Percentiles rank a stretch among this genome's conserved stretches.
These are phyloP conservation scores for Caenorhabditis remanei DNA, from an alignment of 1,140 invertebrate species.

Conservation along the genomic window DNA sequence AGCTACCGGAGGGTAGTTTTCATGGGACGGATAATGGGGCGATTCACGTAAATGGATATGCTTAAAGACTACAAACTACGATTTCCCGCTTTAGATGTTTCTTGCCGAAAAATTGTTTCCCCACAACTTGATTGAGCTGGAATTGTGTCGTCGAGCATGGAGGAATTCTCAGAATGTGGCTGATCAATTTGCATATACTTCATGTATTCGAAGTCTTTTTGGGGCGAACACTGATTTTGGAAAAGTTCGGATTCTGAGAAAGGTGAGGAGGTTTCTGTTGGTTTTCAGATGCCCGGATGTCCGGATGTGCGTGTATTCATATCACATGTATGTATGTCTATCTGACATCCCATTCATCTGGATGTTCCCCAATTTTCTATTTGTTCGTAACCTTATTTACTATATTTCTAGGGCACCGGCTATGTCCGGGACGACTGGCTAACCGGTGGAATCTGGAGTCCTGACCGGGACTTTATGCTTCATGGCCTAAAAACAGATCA, in stretches of 20 bases:
- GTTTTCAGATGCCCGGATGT: no score
- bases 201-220: background rate
- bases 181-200: conserved; percentile 14
- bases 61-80: background rate
- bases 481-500: conserved; percentile 3
- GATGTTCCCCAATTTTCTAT: no score
- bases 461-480: conserved; percentile 50
- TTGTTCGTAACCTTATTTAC: no score
- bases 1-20: conserved; percentile 34
- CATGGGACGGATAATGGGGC: conserved; percentile 59
- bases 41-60: conserved; percentile 8
- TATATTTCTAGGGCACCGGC: conserved; percentile 5
- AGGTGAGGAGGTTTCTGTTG: conserved; percentile 17
- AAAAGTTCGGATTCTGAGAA: conserved; percentile 18
- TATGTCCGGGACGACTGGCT: conserved; percentile 42
- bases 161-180: background rate
- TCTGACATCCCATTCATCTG: no score
- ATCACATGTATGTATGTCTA: no score
- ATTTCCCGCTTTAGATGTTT: conserved; percentile 28
- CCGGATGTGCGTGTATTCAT: no score
- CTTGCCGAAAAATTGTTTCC: conserved; percentile 41
- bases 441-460: conserved; percentile 16
- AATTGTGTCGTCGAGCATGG: conserved; percentile 1
- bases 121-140: background rate
- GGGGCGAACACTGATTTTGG: background rate